Evolutionary conservation across 2,888 invertebrate genomes (phyloP), one percentile per base, ranked within the genome.

Genomic region (Acleris cristana): DNA sequence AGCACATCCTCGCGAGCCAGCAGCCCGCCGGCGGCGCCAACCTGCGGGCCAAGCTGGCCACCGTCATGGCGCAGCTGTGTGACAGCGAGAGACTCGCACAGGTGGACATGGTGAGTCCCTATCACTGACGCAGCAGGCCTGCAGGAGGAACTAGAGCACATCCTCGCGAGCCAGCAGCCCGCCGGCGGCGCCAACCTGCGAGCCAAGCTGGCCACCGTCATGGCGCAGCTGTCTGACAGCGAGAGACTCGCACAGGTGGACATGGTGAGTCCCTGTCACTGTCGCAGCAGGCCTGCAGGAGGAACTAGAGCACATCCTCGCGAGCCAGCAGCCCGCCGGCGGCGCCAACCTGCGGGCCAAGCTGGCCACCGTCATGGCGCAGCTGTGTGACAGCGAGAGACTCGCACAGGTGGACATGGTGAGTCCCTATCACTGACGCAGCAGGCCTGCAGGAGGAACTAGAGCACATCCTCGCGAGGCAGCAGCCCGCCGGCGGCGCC

Each of bases 391-490:
- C 2, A 72, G 60, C 34, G 81, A 85, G 1, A 69, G 72, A 14
- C 73, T 85, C 40, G 76, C 74, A 0, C 71, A 73, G 1, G 73
- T 88, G 59, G 83, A 87, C 71, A 71, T 87, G 87, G 90, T 89
- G 66, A 79, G 79, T 56, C 2, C 14, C 62, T 6, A 2, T 2
- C 26, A 3, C 23, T 23, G 23, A 3, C 6, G 26, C 52, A 10
- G 14, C 23, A 52, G 30, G 30, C 7, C 30, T 30, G 8, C 30
- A 84, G 0, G 89, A 89, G 12, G 88, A 88, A 2, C 49, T 86
- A 0, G 90, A 90, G 34, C 89, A 89, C n/a, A 85, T 89, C 4
- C 75, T 90, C 1, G 73, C 76, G 3, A 89, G 88, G 45, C 88
- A 86, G 62, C 71, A 73, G 2, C 74, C 69, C 8, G 87, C 86